Base-by-base conservation (phyloP, 2,797 vertebrate genomes). In the Orestias chungarensis region DNA sequence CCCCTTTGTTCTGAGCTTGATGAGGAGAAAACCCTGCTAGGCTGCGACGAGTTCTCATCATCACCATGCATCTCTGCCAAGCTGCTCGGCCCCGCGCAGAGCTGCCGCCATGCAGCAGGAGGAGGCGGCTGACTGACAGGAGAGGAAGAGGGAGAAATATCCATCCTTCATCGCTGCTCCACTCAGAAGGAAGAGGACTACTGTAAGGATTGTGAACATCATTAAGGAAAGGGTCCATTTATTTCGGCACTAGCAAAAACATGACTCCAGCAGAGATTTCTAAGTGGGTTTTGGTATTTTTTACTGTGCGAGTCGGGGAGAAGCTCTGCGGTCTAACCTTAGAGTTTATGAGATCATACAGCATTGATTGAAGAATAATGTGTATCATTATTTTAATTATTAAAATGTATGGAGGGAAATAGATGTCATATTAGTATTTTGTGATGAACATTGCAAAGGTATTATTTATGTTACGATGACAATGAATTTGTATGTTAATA, bases 1-100 rank as follows among this genome's bases (percentile, higher is more conserved):
- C 88, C 84, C 82, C 83, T 86, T 91, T 89, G 88, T 90, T 92
- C 84, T 68, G 83, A 87, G 86, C 86, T 86, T 88, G 89, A 92
- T 90, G 88, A 92, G 89, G 82, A 91, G 85, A 87, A 84, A 89
- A 86, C 85, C 88, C 89, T 87, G 89, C 90, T 88, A 90, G 75
- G 89, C 83, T 83, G 82, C 80, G 68, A 85, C 84, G 84, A 90
- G 87, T 80, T 87, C 89, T 90, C 89, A 90, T 92, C 90, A 91
- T 89, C 87, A 73, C 83, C 82, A 83, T 79, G 85, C 84, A 75
- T 89, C 87, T 89, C 71, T 72, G 88, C 86, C 89, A 92, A 90
- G 88, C 88, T 89, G 91, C 87, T 88, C 80, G 76, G 82, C 79
- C 70, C 81, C 29, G 76, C 69, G 3, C 81, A 62, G 81, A 78